A percentile compares a stretch with the other conserved stretches of the same genome.
phyloP scores from a whole-genome alignment of 1,140 invertebrate genomes.

The Acromyrmex echinatior region DNA sequence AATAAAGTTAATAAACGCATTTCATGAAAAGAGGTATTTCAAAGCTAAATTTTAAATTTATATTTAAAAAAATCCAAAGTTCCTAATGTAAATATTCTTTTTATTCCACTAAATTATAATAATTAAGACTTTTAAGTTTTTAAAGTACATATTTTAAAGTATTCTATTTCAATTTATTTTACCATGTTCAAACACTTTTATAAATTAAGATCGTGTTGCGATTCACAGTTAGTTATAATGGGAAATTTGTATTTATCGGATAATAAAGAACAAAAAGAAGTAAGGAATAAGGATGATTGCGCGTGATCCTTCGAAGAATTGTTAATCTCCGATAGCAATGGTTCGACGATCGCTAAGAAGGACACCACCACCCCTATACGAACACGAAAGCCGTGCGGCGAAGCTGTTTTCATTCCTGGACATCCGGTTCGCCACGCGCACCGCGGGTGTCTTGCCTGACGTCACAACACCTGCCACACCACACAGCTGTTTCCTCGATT shows the following conservation, averaged over 20 bases:
- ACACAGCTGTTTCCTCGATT: slow-evolving; percentile 81
- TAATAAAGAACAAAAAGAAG: neutral
- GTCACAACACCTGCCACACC: slow-evolving; percentile 82
- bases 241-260: neutral
- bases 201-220: neutral
- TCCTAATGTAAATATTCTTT: no score
- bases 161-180: neutral
- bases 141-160: neutral
- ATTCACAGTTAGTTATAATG: neutral
- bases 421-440: slow-evolving; percentile 82
- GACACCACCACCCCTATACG: neutral
- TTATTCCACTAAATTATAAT: neutral
- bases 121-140: neutral
- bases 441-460: slow-evolving; percentile 82
- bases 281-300: neutral
- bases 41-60: neutral
- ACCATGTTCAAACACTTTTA: neutral
- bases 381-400: slow-evolving; percentile 46
- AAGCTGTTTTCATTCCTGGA: slow-evolving; percentile 68
- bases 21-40: neutral
- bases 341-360: slow-evolving; percentile 27
- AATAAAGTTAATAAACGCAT: slow-evolving; percentile 4
- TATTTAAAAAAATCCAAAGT: neutral
- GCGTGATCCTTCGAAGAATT: neutral
- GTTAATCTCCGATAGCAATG: slow-evolving; percentile 11